These are phyloP conservation scores for Nycticorax nycticorax DNA, from an alignment of 2,113 vertebrate species.

Conservation along the genomic window DNA sequence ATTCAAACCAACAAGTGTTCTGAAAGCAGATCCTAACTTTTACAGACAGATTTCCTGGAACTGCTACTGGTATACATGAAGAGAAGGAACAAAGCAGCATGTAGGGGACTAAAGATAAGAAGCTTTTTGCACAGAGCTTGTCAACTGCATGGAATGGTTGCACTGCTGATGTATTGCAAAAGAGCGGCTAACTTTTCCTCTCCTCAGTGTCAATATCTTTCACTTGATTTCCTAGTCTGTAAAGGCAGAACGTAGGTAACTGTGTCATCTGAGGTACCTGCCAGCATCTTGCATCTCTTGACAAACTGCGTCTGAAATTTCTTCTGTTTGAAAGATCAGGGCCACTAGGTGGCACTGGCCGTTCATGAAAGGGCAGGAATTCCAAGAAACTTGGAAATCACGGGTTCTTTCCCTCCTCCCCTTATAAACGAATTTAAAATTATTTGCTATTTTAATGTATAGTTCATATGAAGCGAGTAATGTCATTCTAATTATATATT, in stretches of 20 bases:
- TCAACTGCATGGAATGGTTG: not conserved
- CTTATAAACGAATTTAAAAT: not conserved
- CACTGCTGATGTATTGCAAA: not conserved
- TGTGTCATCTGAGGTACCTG: not conserved
- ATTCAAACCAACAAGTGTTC: not conserved
- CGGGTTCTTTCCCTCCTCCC: not conserved
- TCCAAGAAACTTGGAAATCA: not conserved
- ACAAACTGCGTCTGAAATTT: not conserved
- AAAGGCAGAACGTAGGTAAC: not conserved
- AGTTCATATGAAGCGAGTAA: not conserved
- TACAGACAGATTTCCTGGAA: not conserved
- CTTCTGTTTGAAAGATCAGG: not conserved
- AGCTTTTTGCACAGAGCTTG: not conserved
- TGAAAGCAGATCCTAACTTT: not conserved
- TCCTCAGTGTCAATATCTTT: not conserved
- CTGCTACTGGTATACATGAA: fast-evolving
- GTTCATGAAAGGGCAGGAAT: not conserved
- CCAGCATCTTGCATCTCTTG: not conserved
- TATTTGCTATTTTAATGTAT: fast-evolving
- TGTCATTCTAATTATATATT: not conserved
- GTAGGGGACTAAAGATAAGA: not conserved
- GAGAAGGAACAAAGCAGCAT: not conserved
- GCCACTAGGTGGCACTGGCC: not conserved
- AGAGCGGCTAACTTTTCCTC: not conserved
- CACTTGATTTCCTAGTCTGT: not conserved